Conservation (phyloP, 2,113 vertebrate species). For the Pteruthius melanotis region DNA sequence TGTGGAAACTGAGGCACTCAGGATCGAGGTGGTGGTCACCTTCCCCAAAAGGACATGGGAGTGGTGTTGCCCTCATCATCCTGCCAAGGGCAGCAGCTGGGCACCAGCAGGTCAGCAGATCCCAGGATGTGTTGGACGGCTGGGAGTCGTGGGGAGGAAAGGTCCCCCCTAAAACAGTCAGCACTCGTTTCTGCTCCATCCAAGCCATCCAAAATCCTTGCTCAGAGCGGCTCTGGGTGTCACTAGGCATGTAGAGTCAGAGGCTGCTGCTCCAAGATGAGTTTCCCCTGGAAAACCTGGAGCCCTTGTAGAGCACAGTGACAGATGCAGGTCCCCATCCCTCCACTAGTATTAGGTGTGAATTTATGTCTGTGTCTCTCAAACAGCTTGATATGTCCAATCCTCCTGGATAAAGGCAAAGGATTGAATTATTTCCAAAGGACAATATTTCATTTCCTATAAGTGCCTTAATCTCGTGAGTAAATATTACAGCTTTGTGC, state of each 20-base stretch:
- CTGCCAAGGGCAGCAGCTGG: background rate
- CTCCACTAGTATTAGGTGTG: background rate
- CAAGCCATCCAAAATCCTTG: background rate
- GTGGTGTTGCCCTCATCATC: background rate
- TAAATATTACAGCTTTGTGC: slow-evolving; percentile 70
- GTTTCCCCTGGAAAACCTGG: background rate
- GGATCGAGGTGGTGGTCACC: background rate
- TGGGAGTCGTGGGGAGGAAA: background rate
- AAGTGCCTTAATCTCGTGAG: slow-evolving; percentile 70
- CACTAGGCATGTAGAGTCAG: background rate
- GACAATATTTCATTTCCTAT: slow-evolving; percentile 66
- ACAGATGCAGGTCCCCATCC: background rate
- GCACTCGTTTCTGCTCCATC: background rate
- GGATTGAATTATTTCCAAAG: slow-evolving; percentile 60
- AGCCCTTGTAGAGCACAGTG: background rate
- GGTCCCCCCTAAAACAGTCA: accelerated
- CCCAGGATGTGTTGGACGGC: background rate
- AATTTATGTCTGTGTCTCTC: slow-evolving; percentile 30
- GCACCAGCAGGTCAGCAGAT: background rate
- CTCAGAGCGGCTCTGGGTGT: background rate
- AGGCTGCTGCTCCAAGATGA: background rate
- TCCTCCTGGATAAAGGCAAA: slow-evolving; percentile 38
- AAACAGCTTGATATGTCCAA: background rate
- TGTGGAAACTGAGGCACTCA: background rate
- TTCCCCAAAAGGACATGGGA: accelerated